Percentiles rank a stretch among this genome's conserved stretches.
These are phyloP conservation scores for Drosophila subquinaria DNA, from an alignment of 2,888 invertebrate genomes.

Conservation along the genomic window DNA sequence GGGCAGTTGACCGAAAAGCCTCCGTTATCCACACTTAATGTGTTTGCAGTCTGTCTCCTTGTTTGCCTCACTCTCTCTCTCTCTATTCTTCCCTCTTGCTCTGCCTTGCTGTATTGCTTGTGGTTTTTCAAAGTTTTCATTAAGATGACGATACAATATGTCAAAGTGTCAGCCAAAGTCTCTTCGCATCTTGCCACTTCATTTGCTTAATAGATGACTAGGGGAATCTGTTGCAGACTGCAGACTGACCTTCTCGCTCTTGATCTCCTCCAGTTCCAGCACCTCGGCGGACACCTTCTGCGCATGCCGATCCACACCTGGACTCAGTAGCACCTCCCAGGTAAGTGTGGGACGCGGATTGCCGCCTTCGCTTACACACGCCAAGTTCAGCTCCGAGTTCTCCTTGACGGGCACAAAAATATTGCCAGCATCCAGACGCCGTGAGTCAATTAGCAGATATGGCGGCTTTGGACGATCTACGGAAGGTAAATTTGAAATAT, in stretches of 20 bases:
- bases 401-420: conserved; percentile 95
- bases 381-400: conserved; percentile 92
- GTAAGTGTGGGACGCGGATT: conserved; percentile 89
- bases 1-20: conserved; percentile 43
- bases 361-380: conserved; percentile 94
- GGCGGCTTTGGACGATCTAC: conserved; percentile 93
- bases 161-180: conserved; percentile 48
- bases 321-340: conserved; percentile 86
- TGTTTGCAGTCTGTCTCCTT: conserved; percentile 56
- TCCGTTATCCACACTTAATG: conserved; percentile 71
- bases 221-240: conserved; percentile 17
- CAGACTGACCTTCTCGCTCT: conserved; percentile 84
- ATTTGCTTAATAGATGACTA: conserved; percentile 18
- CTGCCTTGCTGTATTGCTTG: conserved; percentile 28
- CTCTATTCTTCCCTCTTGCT: background rate
- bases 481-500: background rate
- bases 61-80: conserved; percentile 5
- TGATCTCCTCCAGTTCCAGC: conserved; percentile 85
- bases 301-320: conserved; percentile 88
- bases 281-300: conserved; percentile 86
- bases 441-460: conserved; percentile 94
- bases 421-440: conserved; percentile 93
- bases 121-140: conserved; percentile 41
- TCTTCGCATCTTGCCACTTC: conserved; percentile 23
- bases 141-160: conserved; percentile 48